Evolutionary conservation across 2,113 vertebrate species (phyloP).

Genomic region (Clupea harengus): DNA sequence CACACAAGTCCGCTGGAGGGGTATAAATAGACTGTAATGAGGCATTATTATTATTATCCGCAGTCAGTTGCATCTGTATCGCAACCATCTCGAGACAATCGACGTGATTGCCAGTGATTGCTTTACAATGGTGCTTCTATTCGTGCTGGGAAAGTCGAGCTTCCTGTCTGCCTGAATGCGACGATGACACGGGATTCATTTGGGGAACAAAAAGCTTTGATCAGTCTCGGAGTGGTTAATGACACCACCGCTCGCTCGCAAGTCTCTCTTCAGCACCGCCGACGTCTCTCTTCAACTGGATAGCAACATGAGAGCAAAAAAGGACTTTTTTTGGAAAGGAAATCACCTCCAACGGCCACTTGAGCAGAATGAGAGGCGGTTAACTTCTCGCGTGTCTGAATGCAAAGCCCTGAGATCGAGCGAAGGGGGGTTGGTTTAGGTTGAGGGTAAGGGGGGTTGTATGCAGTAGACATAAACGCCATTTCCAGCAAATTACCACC

Average conservation of each 20-base stretch:
- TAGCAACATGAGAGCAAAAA: background rate
- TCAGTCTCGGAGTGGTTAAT: slow-evolving; percentile 40
- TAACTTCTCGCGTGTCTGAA: background rate
- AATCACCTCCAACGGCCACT: background rate
- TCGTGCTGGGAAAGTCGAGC: slow-evolving; percentile 26
- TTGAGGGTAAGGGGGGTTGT: too few relatives aligned
- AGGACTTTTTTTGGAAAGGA: background rate
- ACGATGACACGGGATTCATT: slow-evolving; percentile 33
- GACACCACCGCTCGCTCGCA: background rate
- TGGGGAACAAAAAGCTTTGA: slow-evolving; percentile 43
- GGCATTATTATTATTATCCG: slow-evolving; percentile 34
- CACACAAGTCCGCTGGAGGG: slow-evolving; percentile 18
- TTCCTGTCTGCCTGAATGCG: slow-evolving; percentile 40
- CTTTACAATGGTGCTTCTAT: slow-evolving; percentile 32
- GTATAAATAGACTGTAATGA: slow-evolving; percentile 51
- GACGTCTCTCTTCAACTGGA: slow-evolving; percentile 4
- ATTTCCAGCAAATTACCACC: background rate
- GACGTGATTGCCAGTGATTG: slow-evolving; percentile 53
- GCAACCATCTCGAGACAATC: slow-evolving; percentile 40
- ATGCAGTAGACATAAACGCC: background rate
- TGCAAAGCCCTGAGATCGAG: background rate
- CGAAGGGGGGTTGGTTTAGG: background rate
- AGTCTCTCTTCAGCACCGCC: background rate
- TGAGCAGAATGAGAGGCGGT: background rate
- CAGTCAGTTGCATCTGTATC: slow-evolving; percentile 20